Conservation (phyloP, 2,113 vertebrate genomes). For the Rhizomys pruinosus region DNA sequence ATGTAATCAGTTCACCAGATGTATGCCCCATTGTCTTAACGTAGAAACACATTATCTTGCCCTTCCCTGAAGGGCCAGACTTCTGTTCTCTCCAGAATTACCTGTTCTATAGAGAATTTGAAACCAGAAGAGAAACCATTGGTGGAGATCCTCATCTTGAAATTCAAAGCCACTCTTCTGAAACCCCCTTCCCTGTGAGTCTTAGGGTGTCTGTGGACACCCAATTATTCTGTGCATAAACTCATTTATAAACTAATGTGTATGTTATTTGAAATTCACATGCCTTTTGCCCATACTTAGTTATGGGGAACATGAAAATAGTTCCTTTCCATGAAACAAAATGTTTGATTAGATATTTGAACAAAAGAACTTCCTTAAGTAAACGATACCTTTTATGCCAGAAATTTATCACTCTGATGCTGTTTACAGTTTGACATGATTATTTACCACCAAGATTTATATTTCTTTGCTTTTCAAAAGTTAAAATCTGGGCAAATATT, state of each 20-base stretch:
- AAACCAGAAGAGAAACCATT: not conserved
- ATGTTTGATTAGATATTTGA: not conserved
- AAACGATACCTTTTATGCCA: constrained; percentile 40
- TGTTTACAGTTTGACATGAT: not conserved
- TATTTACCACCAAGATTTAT: constrained; percentile 55
- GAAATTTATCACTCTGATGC: not conserved
- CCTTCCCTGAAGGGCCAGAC: not conserved
- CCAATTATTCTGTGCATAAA: not conserved
- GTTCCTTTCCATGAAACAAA: constrained; percentile 7
- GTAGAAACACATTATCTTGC: not conserved
- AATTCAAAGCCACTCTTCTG: not conserved
- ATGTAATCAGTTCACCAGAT: not conserved
- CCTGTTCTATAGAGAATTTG: not conserved
- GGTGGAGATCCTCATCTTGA: not conserved
- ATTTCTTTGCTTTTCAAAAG: constrained; percentile 78
- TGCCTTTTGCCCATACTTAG: not conserved
- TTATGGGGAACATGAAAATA: constrained; percentile 31
- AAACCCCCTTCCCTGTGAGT: not conserved
- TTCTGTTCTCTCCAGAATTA: not conserved
- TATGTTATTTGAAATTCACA: not conserved
- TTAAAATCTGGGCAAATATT: constrained; percentile 76
- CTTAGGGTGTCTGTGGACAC: not conserved
- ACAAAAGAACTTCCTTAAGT: constrained; percentile 21
- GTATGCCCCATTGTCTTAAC: not conserved
- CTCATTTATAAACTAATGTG: not conserved